These are phyloP conservation scores for Myotis pilosus DNA, from an alignment of 2,797 vertebrate species.

Conservation along the genomic window DNA sequence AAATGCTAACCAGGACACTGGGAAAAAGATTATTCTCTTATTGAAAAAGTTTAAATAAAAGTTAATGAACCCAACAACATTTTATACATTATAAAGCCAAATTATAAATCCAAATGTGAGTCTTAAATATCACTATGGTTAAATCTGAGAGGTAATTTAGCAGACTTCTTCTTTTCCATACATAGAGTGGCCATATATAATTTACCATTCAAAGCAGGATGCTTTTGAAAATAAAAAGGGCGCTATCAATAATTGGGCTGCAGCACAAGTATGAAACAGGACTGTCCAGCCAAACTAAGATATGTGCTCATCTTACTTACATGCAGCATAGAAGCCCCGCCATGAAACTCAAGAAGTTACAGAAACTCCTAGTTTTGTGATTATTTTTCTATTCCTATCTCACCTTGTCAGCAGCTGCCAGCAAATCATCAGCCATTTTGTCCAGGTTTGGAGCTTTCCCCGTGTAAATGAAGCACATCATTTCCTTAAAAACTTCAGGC, in stretches of 20 bases:
- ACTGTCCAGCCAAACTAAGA: background rate
- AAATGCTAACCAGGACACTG: slow-evolving; percentile 13
- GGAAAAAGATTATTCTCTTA: background rate
- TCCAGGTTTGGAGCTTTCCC: slow-evolving; percentile 98
- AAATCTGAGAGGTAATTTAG: background rate
- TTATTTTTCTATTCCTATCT: slow-evolving; percentile 2
- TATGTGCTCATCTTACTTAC: background rate
- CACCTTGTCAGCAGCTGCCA: slow-evolving; percentile 98
- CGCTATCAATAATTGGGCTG: background rate
- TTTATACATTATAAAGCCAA: slow-evolving; percentile 45
- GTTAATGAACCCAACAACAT: slow-evolving; percentile 31
- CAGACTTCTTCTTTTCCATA: background rate
- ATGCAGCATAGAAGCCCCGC: slow-evolving; percentile 18
- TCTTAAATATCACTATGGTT: background rate
- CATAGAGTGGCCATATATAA: background rate
- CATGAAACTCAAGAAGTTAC: background rate
- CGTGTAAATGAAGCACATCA: slow-evolving; percentile 99
- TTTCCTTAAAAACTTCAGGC: slow-evolving; percentile 98
- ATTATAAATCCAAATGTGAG: background rate
- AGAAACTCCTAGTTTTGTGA: background rate
- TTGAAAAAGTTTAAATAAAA: slow-evolving; percentile 39
- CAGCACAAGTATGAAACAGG: background rate
- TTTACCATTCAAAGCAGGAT: background rate
- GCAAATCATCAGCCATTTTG: slow-evolving; percentile 98
- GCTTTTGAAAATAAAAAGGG: background rate